Evolutionary conservation across 2,797 vertebrate genomes (phyloP), one percentile per base, ranked within the genome.

Genomic region (Hyperoplus immaculatus): DNA sequence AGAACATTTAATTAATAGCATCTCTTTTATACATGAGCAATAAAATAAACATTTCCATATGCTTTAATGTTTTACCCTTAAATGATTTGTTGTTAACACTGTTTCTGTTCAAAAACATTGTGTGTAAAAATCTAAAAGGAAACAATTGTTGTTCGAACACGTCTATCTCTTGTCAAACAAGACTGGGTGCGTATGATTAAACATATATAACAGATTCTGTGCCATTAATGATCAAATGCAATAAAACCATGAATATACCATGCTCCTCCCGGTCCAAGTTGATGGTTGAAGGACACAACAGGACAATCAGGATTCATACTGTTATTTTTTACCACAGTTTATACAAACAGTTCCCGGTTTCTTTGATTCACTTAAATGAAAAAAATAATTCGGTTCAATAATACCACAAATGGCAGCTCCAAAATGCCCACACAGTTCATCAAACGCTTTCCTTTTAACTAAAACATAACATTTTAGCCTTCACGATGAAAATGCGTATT

Each of bases 231-330:
- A 66, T 59, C 69, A 46, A 42, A 81, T 68, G 43, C 46, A 84
- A 82, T 84, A 78, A 85, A 88, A 69, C 12, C 2, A 67, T 78
- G 7, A 57, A 43, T 56, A 53, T 15, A 15, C 6, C 15, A 9
- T 21, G 18, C 8, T 75, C 13, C 6, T 63, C 16, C 45, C 36
- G 64, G 43, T 61, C 15, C 6, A 47, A 51, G 13, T 68, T 51
- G 3, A 70, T 49, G 16, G 15, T 6, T 57, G 47, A 4, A 61
- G 5, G 6, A 64, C 74, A 45, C 8, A 69, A 4, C 16, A 18
- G 3, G 11, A 61, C 11, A 6, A 16, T 18, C 18, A 64, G 14
- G 1, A 66, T 15, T 10, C 38, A 11, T 29, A 12, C 9, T 15
- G 42, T 42, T 49, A 47, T 54, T 21, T 16, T 49, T 18, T 55